Conservation (phyloP, 2,888 invertebrate genomes). For the Drymonia ruficornis region DNA sequence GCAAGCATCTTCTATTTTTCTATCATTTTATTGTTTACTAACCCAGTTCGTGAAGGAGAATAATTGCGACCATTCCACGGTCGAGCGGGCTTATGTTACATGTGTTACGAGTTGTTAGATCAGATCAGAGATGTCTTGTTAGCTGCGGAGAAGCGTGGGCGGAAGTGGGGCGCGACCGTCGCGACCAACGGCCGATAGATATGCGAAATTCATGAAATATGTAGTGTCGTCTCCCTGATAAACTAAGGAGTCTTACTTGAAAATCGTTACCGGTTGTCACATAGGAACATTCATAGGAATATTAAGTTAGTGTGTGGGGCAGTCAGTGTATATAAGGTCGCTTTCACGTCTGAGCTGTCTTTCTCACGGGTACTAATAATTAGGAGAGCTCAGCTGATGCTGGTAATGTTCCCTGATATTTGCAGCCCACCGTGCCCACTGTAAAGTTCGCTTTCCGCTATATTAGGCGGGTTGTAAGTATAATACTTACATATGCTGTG, state of each 20-base stretch:
- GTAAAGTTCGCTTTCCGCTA: too few species aligned
- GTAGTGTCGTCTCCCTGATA: neutral
- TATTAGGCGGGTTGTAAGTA: too few species aligned
- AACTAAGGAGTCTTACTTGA: neutral
- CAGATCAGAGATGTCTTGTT: constrained; percentile 49
- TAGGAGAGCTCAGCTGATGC: too few species aligned
- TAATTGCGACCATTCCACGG: constrained; percentile 51
- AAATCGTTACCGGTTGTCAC: too few species aligned
- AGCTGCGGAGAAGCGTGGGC: constrained; percentile 50
- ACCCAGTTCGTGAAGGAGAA: constrained; percentile 58
- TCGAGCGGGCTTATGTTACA: constrained; percentile 61
- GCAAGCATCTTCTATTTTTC: constrained; percentile 28
- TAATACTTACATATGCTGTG: too few species aligned
- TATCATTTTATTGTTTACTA: constrained; percentile 55
- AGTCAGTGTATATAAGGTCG: too few species aligned
- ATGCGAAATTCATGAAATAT: neutral
- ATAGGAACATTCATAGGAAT: too few species aligned
- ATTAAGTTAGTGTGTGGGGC: too few species aligned
- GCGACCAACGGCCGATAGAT: constrained; percentile 10
- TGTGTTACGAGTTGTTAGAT: constrained; percentile 66
- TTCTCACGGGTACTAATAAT: too few species aligned
- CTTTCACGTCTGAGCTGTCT: too few species aligned
- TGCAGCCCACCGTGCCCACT: too few species aligned
- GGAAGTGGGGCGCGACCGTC: constrained; percentile 53
- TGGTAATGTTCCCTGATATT: too few species aligned